phyloP scores from a whole-genome alignment of 2,888 invertebrate species.

The Mythimna lalbum region DNA sequence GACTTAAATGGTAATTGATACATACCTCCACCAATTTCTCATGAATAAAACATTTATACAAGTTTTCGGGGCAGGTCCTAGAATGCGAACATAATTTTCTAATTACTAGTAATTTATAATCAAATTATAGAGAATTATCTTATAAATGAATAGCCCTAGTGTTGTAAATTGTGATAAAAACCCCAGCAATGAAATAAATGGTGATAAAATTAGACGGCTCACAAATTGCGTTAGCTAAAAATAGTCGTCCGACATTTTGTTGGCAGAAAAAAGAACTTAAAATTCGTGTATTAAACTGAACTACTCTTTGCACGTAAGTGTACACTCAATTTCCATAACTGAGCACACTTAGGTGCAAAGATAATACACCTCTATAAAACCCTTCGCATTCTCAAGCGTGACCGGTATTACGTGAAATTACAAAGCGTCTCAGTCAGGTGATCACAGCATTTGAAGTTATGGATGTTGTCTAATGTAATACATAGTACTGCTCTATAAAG shows the following conservation, averaged over 20 bases:
- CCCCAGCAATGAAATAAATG: slow-evolving; percentile 9
- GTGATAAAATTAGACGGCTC: too few species aligned
- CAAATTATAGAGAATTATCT: slow-evolving; percentile 18
- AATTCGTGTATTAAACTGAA: background rate
- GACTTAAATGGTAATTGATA: background rate
- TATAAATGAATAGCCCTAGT: slow-evolving; percentile 16
- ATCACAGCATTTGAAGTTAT: slow-evolving; percentile 31
- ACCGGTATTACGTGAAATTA: slow-evolving; percentile 47
- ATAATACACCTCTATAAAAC: slow-evolving; percentile 20
- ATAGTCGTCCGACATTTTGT: background rate
- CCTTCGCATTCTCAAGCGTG: slow-evolving; percentile 37
- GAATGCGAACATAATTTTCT: background rate
- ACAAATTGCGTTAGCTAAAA: background rate
- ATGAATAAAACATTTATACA: background rate
- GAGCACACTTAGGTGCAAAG: slow-evolving; percentile 15
- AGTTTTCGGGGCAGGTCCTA: background rate
- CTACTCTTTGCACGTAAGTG: too few species aligned
- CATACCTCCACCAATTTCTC: background rate
- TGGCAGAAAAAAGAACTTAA: background rate
- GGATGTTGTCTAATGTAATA: slow-evolving; percentile 25
- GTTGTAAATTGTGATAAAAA: background rate
- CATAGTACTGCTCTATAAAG: background rate
- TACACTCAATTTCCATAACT: background rate
- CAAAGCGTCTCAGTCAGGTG: slow-evolving; percentile 44
- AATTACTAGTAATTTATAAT: background rate